Evolutionary conservation across 2,113 vertebrate species (phyloP).

Genomic region (Psophia crepitans): DNA sequence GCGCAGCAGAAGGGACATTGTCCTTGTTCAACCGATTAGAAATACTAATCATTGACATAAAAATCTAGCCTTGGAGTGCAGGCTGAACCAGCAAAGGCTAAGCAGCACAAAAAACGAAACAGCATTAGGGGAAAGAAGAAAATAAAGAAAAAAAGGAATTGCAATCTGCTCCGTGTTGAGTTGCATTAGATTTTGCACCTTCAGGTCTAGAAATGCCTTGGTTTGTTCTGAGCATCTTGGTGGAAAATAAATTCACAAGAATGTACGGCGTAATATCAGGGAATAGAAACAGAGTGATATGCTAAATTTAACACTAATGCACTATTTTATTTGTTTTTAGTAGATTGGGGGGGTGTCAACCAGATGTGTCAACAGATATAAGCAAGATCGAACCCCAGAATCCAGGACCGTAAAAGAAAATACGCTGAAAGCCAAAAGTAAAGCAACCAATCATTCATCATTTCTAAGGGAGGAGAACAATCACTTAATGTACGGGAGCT

Average conservation of each 20-base stretch:
- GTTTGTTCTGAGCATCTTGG: not conserved
- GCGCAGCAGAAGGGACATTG: conserved; percentile 61
- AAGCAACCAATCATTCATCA: conserved; percentile 60
- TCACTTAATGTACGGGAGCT: conserved; percentile 64
- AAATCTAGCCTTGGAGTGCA: conserved; percentile 53
- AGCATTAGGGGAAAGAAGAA: not conserved
- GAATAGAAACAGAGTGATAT: conserved; percentile 38
- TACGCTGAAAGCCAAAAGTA: conserved; percentile 30
- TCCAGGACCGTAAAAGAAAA: not conserved
- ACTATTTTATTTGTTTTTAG: conserved; percentile 14
- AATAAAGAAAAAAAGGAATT: not conserved
- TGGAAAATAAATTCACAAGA: conserved; percentile 10
- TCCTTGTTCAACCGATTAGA: conserved; percentile 68
- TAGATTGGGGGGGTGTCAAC: not conserved
- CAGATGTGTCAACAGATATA: conserved; percentile 58
- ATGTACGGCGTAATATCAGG: not conserved
- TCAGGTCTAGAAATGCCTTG: not conserved
- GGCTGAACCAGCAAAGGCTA: conserved; percentile 36
- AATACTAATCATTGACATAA: conserved; percentile 69
- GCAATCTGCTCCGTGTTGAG: not conserved
- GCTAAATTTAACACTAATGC: conserved; percentile 56
- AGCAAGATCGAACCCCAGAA: conserved; percentile 62
- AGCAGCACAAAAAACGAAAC: not conserved
- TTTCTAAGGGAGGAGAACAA: conserved; percentile 67
- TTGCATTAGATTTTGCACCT: conserved; percentile 40